These are phyloP conservation scores for Tribolium castaneum DNA, from an alignment of 1,140 invertebrate genomes.

Conservation along the genomic window DNA sequence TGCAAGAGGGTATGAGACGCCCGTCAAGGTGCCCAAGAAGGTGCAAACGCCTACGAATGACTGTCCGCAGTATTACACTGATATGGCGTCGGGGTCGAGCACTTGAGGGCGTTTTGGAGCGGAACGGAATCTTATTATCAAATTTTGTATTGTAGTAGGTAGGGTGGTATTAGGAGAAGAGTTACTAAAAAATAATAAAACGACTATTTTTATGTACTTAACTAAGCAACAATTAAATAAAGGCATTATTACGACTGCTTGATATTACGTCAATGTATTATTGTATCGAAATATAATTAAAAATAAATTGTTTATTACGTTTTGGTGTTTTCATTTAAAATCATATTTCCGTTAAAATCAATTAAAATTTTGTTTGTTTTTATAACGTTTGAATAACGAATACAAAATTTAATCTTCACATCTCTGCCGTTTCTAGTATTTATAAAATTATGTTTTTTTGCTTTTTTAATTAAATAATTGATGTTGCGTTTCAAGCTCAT, in stretches of 20 bases:
- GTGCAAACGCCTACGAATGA: slow-evolving; percentile 61
- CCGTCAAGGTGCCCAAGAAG: slow-evolving; percentile 63
- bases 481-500: too few species aligned
- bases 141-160: neutral
- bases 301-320: slow-evolving; percentile 10
- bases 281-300: neutral
- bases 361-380: too few species aligned
- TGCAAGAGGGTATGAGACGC: slow-evolving; percentile 66
- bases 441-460: too few species aligned
- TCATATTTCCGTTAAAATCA: too few species aligned
- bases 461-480: too few species aligned
- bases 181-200: neutral
- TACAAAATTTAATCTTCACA: too few species aligned
- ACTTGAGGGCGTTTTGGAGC: neutral
- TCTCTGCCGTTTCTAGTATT: too few species aligned
- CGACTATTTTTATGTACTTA: slow-evolving; percentile 19
- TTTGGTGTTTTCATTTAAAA: neutral
- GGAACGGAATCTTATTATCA: too few species aligned
- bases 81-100: slow-evolving; percentile 61
- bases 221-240: neutral
- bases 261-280: slow-evolving; percentile 23
- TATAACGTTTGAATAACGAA: too few species aligned
- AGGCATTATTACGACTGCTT: slow-evolving; percentile 31
- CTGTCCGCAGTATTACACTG: slow-evolving; percentile 66
- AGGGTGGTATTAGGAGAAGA: neutral